phyloP scores from a whole-genome alignment of 2,113 vertebrate genomes.

The Toxotes chatareus region DNA sequence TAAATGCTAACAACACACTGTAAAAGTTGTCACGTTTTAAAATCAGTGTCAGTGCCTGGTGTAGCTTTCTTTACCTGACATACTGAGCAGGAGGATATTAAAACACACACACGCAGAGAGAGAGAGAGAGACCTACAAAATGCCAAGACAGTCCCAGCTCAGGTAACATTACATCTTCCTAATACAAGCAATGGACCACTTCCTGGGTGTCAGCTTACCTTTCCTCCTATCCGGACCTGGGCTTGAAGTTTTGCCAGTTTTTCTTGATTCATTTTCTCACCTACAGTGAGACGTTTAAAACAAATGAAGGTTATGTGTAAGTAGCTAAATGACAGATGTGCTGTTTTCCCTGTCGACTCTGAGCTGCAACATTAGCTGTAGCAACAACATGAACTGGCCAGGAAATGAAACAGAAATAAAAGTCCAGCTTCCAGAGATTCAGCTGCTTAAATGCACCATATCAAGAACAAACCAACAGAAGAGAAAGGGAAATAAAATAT shows the following conservation, averaged over 20 bases:
- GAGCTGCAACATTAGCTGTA: background rate
- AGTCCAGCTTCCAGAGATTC: background rate
- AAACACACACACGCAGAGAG: background rate
- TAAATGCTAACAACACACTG: too few species aligned
- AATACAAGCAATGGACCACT: background rate
- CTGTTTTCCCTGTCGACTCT: background rate
- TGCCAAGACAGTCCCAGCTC: background rate
- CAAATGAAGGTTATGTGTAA: background rate
- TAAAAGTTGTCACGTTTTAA: background rate
- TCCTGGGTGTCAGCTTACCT: slow-evolving; percentile 83
- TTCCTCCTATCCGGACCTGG: slow-evolving; percentile 99
- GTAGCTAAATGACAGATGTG: background rate
- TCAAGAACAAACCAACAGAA: too few species aligned
- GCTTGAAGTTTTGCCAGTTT: slow-evolving; percentile 98
- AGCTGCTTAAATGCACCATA: background rate
- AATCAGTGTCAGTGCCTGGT: too few species aligned
- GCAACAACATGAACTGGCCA: too few species aligned
- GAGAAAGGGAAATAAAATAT: background rate
- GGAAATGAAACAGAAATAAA: background rate
- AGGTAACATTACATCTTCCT: background rate
- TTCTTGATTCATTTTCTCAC: slow-evolving; percentile 94
- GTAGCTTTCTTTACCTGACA: background rate
- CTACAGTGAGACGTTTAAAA: slow-evolving; percentile 36
- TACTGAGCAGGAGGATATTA: too few species aligned
- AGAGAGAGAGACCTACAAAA: background rate